Evolutionary conservation across 2,113 vertebrate genomes (phyloP).

Genomic region (Eulacestoma nigropectus): DNA sequence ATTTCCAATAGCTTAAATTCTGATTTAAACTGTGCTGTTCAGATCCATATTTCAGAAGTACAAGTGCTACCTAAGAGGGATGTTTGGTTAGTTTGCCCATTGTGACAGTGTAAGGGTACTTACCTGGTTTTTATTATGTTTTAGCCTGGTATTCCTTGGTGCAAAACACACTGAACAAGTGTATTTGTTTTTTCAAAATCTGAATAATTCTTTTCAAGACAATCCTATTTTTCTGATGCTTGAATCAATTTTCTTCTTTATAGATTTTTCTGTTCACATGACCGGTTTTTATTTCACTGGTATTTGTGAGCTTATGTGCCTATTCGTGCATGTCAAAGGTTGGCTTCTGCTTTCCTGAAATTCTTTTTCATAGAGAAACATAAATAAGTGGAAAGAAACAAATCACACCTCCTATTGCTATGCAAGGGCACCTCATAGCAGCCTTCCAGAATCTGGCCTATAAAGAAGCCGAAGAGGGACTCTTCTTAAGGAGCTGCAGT

Average conservation of each 20-base stretch:
- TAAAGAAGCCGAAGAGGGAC: neutral
- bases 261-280: neutral
- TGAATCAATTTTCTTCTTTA: neutral
- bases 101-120: neutral
- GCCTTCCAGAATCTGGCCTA: neutral
- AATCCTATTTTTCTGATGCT: neutral
- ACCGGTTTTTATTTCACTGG: neutral
- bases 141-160: neutral
- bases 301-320: fast-evolving
- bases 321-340: too few species aligned
- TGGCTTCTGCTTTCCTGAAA: neutral
- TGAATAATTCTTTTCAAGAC: neutral
- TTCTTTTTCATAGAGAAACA: neutral
- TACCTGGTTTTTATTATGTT: neutral
- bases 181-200: neutral
- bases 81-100: neutral
- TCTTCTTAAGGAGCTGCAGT: neutral
- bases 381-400: neutral
- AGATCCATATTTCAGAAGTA: neutral
- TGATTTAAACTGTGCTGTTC: neutral
- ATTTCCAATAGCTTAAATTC: neutral
- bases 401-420: fast-evolving
- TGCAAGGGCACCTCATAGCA: neutral
- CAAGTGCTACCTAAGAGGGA: neutral
- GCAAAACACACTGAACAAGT: neutral